Conservation (phyloP, 2,888 invertebrate genomes). For the Cosmia pyralina region DNA sequence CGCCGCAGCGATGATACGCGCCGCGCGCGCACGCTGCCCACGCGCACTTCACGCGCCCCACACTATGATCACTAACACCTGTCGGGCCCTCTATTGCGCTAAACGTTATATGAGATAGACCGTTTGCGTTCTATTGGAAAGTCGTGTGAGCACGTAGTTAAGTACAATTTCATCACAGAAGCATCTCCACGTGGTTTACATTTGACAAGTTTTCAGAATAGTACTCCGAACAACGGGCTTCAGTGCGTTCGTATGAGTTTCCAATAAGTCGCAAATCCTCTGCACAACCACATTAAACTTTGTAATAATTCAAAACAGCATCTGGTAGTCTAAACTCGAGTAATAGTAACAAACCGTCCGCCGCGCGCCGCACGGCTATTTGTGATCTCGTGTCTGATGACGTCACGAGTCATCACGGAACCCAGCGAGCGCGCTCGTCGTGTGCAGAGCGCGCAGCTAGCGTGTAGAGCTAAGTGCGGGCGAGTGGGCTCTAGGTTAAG, state of each 20-base stretch:
- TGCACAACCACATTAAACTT: neutral
- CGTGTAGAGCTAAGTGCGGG: constrained; percentile 14
- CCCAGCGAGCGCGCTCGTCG: neutral
- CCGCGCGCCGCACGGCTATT: neutral
- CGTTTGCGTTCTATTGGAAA: neutral
- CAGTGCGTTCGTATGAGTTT: neutral
- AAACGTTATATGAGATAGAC: neutral
- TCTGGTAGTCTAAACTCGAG: neutral
- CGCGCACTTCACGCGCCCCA: neutral
- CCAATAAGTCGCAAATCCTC: neutral
- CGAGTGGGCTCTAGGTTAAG: neutral
- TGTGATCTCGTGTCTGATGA: neutral
- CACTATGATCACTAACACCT: neutral
- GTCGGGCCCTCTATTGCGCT: neutral
- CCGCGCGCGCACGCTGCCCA: neutral
- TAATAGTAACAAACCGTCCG: constrained; percentile 31
- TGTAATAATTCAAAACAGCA: neutral
- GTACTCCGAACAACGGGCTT: fast-evolving
- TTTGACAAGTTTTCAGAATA: neutral
- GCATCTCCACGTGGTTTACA: no score
- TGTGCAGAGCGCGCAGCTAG: constrained; percentile 1
- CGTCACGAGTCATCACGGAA: neutral
- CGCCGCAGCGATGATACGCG: neutral
- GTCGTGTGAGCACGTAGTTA: neutral
- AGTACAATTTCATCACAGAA: no score